Evolutionary conservation across 2,888 invertebrate genomes (phyloP).

Genomic region (Plebejus melissa): DNA sequence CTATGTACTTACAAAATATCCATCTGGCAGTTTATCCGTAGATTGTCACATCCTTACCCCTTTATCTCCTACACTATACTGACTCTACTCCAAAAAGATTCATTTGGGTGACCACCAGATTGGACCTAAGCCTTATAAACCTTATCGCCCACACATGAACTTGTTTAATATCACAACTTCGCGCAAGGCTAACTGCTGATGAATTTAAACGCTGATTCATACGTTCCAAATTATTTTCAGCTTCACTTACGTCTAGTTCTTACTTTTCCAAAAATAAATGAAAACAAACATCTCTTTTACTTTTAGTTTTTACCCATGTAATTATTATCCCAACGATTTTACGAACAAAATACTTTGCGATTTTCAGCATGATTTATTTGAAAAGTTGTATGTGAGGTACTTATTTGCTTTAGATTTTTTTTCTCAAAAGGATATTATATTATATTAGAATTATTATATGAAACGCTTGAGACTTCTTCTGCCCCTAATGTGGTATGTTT

Average conservation of each 20-base stretch:
- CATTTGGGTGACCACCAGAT: background rate
- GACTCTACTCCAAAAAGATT: background rate
- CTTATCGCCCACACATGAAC: constrained; percentile 8
- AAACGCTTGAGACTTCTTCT: background rate
- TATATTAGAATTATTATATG: background rate
- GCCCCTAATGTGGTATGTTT: background rate
- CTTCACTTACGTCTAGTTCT: constrained; percentile 19
- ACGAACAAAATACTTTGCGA: background rate
- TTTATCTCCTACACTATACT: background rate
- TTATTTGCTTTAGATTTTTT: background rate
- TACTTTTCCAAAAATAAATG: constrained; percentile 12
- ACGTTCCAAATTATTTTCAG: constrained; percentile 23
- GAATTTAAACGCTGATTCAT: constrained; percentile 25
- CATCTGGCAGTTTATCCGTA: background rate
- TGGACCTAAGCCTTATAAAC: background rate
- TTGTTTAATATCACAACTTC: constrained; percentile 16
- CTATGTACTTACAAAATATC: background rate
- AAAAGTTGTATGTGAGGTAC: background rate
- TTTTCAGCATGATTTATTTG: background rate
- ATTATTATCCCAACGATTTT: background rate
- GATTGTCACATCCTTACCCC: background rate
- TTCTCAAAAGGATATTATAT: background rate
- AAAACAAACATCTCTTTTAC: background rate
- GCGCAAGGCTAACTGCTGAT: background rate
- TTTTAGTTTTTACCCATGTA: background rate